Conservation (phyloP, 2,113 vertebrate genomes). For the Camelus bactrianus region DNA sequence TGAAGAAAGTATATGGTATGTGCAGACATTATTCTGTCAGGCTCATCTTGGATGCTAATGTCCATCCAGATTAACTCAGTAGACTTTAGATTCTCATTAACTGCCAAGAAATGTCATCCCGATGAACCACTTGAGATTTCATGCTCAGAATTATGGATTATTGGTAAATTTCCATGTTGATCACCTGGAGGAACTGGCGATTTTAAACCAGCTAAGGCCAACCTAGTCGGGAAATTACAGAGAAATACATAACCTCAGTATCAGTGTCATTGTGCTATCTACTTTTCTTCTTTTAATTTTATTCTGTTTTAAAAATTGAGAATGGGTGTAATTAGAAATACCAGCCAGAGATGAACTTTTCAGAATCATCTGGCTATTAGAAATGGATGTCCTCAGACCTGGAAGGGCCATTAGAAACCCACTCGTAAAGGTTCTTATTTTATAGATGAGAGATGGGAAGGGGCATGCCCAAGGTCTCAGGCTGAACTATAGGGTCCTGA, state of each 20-base stretch:
- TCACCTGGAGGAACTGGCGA: not conserved
- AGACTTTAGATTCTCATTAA: slow-evolving; percentile 11
- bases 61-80: slow-evolving; percentile 33
- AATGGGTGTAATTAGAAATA: not conserved
- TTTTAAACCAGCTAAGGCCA: not conserved
- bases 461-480: not conserved
- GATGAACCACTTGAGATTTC: slow-evolving; percentile 1
- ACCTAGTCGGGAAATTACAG: not conserved
- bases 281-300: not conserved
- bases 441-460: not conserved
- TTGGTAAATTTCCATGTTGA: not conserved
- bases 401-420: not conserved
- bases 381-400: not conserved
- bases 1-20: not conserved
- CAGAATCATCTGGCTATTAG: not conserved
- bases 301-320: slow-evolving; percentile 33
- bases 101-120: not conserved
- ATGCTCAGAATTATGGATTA: slow-evolving; percentile 27
- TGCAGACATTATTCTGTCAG: not conserved
- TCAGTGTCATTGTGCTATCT: not conserved
- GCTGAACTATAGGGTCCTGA: not conserved
- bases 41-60: not conserved
- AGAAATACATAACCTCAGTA: not conserved
- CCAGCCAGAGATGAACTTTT: not conserved
- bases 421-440: not conserved